Conservation (phyloP, 2,797 vertebrate species). For the Myripristis jacobus region DNA sequence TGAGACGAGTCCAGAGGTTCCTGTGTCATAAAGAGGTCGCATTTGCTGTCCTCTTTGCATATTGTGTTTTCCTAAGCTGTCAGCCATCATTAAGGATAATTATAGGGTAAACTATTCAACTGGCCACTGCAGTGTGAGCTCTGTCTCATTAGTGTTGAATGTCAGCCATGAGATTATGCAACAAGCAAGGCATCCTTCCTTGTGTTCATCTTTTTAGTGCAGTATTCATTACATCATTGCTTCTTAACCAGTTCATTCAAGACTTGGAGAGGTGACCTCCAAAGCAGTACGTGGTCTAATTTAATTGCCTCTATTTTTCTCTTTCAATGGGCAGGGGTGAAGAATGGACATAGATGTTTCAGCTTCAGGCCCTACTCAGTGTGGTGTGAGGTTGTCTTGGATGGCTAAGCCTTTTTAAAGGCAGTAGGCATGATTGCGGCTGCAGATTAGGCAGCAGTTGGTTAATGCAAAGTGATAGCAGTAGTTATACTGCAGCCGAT, state of each 20-base stretch:
- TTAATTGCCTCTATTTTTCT: neutral
- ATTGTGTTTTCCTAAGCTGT: slow-evolving; percentile 45
- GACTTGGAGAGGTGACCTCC: neutral
- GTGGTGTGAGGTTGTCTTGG: too few species aligned
- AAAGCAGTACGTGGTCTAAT: neutral
- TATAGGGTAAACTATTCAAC: slow-evolving; percentile 26
- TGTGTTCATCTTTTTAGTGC: slow-evolving; percentile 17
- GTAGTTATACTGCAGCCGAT: too few species aligned
- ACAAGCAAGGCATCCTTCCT: slow-evolving; percentile 41
- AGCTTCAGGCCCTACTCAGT: too few species aligned
- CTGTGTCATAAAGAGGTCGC: neutral
- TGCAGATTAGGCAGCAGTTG: too few species aligned
- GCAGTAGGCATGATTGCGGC: too few species aligned
- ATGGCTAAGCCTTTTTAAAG: too few species aligned
- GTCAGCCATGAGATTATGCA: slow-evolving; percentile 58
- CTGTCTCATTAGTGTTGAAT: slow-evolving; percentile 57
- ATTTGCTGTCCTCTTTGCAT: slow-evolving; percentile 7
- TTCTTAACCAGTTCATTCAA: neutral
- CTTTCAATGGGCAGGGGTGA: neutral
- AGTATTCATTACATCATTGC: slow-evolving; percentile 11
- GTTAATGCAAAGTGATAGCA: too few species aligned
- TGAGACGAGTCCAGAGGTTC: slow-evolving; percentile 9
- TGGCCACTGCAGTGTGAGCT: slow-evolving; percentile 7
- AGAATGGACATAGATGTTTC: neutral
- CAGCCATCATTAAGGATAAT: slow-evolving; percentile 40